Base-by-base conservation (phyloP, 2,797 vertebrate genomes). In the Tragopan temminckii region DNA sequence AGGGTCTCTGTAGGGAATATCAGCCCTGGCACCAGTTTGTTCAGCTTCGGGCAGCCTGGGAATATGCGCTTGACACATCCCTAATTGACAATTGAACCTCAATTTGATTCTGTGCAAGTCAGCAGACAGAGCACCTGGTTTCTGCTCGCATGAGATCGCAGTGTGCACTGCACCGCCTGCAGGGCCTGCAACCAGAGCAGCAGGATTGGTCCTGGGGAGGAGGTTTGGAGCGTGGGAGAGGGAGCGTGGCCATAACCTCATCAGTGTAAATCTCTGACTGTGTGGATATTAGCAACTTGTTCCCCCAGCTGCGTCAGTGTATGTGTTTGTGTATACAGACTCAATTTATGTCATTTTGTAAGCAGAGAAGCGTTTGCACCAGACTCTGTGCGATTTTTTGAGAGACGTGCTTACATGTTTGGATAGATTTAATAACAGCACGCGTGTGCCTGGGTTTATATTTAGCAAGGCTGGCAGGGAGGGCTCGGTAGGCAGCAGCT, bases 401-500 rank as follows among this genome's bases (percentile, higher is more conserved):
- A 90, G 88, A 85, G 80, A 55, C 9, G 0, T 78, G 88, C 76
- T 89, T 78, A 71, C 92, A 63, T 78, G 90, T 96, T 95, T 85
- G 88, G 84, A 58, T 78, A 80, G 92, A 87, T 96, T 89, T 80
- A 90, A 59, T 85, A 93, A 72, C 72, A 93, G 76, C 86, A 64
- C 2, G 3, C 58, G 2, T 62, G 86, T 71, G 81, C 2, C 13
- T 0, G 7, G 74, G 78, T 80, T 89, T 94, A 50, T 93, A 82
- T 87, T 95, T 75, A 88, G 62, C 55, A 45, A 66, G 88, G 67
- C 75, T 85, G 78, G 2, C 7, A 58, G 88, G 83, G 70, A 95
- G 84, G 61, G 63, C 71, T 88, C 3, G 9, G 55, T 63, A 45
- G 31, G 25, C 61, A 35, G 2, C 3, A 5, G 31, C 58, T 33